Base-by-base conservation (phyloP, 2,113 vertebrate species). In the Otis tarda region DNA sequence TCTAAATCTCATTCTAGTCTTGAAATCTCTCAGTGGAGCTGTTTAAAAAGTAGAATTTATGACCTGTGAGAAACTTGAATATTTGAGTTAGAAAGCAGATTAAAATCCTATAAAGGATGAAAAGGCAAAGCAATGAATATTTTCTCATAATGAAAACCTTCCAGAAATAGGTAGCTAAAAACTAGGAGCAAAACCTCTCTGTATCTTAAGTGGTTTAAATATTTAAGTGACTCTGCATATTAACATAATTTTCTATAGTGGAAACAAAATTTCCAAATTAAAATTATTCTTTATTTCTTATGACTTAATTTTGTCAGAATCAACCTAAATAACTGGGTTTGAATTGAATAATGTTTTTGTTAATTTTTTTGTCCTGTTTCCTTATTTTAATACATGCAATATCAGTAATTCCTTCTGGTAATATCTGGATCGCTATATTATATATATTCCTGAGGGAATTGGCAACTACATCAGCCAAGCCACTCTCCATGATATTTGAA, bases 31-130 rank as follows among this genome's bases (percentile, higher is more conserved):
- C 84, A 39, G 35, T 68, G 76, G 67, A 80, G 35, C 60, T 79
- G 27, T 49, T 56, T 74, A 65, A 88, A 59, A 86, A 86, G 12
- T 73, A 57, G 55, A 76, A 65, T 88, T 85, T 65, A 90, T 90
- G 35, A 39, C 55, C 57, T 61, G 10, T 65, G 55, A 50, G n/a
- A 30, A 69, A 57, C 17, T 56, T 2, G 1, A 90, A 12, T 61
- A 53, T n/a, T 90, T 69, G 64, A 86, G 37, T 50, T 69, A 70
- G 7, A n/a, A 21, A 57, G 53, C 22, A 45, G 65, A 56, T 85
- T 88, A 73, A 91, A 82, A 76, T 57, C 9, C 20, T 55, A 3
- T 33, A 63, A 70, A 61, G 56, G n/a, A 70, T 78, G 39, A 93
- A 90, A 89, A 64, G 24, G 49, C 20, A 27, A 71, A 86, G 56